Conservation (phyloP, 2,113 vertebrate species). For the Campylorhamphus procurvoides region DNA sequence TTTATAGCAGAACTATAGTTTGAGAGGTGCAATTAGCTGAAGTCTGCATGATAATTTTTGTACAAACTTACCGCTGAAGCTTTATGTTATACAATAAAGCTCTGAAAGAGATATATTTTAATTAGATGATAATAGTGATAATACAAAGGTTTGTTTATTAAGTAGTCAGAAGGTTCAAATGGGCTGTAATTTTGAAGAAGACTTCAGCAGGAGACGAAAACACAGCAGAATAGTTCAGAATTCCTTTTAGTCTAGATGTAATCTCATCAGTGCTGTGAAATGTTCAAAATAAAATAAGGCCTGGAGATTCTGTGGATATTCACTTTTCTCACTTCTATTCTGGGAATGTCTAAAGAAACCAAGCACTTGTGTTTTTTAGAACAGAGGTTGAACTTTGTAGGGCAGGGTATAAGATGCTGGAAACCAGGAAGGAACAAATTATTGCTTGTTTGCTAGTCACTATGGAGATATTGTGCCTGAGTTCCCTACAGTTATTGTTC, state of each 20-base stretch:
- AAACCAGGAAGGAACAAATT: neutral
- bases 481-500: neutral
- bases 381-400: neutral
- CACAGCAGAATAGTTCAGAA: neutral
- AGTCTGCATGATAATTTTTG: constrained; percentile 36
- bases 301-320: neutral
- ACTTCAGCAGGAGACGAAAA: constrained; percentile 57
- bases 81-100: constrained; percentile 66
- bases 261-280: neutral
- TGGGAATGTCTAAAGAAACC: neutral
- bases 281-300: neutral
- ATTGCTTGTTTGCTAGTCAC: neutral
- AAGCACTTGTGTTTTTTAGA: neutral
- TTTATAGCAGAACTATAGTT: constrained; percentile 25
- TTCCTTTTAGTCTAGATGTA: neutral
- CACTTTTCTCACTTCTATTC: neutral
- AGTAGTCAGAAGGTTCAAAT: constrained; percentile 70
- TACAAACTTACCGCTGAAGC: constrained; percentile 55
- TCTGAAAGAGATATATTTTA: constrained; percentile 72
- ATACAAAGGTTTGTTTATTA: constrained; percentile 73
- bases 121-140: constrained; percentile 72
- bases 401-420: neutral
- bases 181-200: constrained; percentile 68
- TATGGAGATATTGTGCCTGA: neutral
- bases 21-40: constrained; percentile 55